Evolutionary conservation across 1,140 invertebrate genomes (phyloP), one percentile per base, ranked within the genome.

Genomic region (Anthonomus grandis): DNA sequence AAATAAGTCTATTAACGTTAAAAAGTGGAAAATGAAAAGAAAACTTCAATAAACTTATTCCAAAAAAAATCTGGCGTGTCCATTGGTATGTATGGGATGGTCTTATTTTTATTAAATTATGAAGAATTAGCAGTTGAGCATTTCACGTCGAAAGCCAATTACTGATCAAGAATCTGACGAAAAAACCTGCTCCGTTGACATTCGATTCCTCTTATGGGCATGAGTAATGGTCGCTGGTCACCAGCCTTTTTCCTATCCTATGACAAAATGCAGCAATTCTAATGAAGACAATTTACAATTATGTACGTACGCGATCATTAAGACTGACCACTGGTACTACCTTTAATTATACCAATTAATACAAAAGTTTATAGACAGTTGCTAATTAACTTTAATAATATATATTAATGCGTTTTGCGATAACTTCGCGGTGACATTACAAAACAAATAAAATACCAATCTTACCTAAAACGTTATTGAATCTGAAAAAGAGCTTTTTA

Each of bases 311-410:
- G 48, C 23, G 45, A 27, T 59, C 56, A 57, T 59, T 60, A 63
- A 63, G 47, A 41, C 25, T 53, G 57, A 50, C 36, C 49, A 46
- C 44, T 46, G 44, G 63, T 63, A 63, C 55, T 65, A 55, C 56
- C 45, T 22, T 21, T 65, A 63, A 65, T 65, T 63, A 60, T 51
- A 63, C 48, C 63, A 63, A 65, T 65, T 63, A 65, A 63, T 65
- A 65, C 23, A 37, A 65, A 63, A 60, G 57, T 60, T 59, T 60
- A 63, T 57, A 60, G 36, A 48, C 45, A 27, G 54, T 55, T 60
- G 37, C 50, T 60, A 60, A 63, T 64, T 60, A 60, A 41, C 45
- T 56, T 34, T 64, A 60, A 63, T 64, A 58, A 52, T 42, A 57
- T 44, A 48, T 42, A 58, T 51, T 58, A 52, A 58, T 51, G 45